Percentiles rank a stretch among this genome's conserved stretches.
Conservation (phyloP, 1,140 invertebrate species). For the Mactra quadrangularis region DNA sequence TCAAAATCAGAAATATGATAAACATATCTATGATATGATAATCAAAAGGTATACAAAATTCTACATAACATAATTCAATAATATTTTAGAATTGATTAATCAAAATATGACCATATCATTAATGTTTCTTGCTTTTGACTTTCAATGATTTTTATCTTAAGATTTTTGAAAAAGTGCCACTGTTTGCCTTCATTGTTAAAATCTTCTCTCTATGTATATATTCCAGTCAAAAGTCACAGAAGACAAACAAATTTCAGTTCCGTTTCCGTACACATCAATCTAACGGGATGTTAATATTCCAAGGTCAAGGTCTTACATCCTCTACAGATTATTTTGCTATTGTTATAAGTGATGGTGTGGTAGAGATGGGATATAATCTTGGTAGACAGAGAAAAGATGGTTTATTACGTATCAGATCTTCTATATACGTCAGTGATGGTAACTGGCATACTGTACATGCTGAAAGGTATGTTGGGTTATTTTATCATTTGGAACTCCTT, state of each 20-base stretch:
- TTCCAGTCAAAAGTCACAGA: constrained; percentile 86
- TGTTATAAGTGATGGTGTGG: constrained; percentile 86
- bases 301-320: constrained; percentile 85
- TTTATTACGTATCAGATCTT: constrained; percentile 85
- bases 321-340: constrained; percentile 87
- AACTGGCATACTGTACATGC: constrained; percentile 54
- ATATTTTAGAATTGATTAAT: too few relatives aligned
- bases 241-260: constrained; percentile 89
- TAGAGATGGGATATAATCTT: constrained; percentile 88
- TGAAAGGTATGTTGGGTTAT: constrained; percentile 61
- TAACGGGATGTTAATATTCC: constrained; percentile 89
- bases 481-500: too few relatives aligned
- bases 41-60: too few relatives aligned
- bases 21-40: too few relatives aligned
- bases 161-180: too few relatives aligned
- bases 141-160: too few relatives aligned
- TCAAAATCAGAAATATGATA: too few relatives aligned
- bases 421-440: constrained; percentile 85
- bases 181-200: too few relatives aligned
- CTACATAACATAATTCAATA: too few relatives aligned
- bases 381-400: constrained; percentile 85
- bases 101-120: too few relatives aligned
- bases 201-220: too few relatives aligned
- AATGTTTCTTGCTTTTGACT: too few relatives aligned
- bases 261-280: constrained; percentile 88